A percentile compares a stretch with the other conserved stretches of the same genome.
phyloP scores from a whole-genome alignment of 2,888 invertebrate species.

The Carabus problematicus region DNA sequence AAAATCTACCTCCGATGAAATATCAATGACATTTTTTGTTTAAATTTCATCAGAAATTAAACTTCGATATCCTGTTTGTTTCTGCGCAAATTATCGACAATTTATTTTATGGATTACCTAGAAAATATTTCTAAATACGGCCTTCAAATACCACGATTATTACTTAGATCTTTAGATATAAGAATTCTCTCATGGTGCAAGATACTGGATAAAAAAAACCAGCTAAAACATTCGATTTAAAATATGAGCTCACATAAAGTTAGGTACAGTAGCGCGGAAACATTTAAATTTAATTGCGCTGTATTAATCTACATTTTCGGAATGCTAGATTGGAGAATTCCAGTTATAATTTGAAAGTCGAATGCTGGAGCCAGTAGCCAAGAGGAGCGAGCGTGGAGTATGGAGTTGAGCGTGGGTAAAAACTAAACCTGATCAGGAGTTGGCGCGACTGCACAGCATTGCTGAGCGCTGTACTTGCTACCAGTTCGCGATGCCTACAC shows the following conservation, averaged over 20 bases:
- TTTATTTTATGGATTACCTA: too few relatives aligned
- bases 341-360: background rate
- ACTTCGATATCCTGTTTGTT: too few relatives aligned
- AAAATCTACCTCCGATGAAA: too few relatives aligned
- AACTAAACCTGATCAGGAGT: constrained; percentile 3
- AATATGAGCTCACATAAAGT: constrained; percentile 7
- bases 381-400: background rate
- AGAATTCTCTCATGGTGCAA: too few relatives aligned
- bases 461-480: constrained; percentile 27
- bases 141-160: too few relatives aligned
- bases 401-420: constrained; percentile 30
- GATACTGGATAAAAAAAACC: too few relatives aligned
- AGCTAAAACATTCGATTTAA: constrained; percentile 17
- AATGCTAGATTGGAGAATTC: constrained; percentile 18
- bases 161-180: too few relatives aligned
- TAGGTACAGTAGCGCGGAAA: constrained; percentile 21
- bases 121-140: too few relatives aligned
- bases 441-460: constrained; percentile 10
- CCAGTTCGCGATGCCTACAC: constrained; percentile 29
- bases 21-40: too few relatives aligned
- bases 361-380: too few relatives aligned
- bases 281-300: constrained; percentile 22
- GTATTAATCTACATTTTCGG: constrained; percentile 31
- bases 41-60: too few relatives aligned
- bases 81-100: too few relatives aligned